These are phyloP conservation scores for Drosophila recens DNA, from an alignment of 2,888 invertebrate genomes.

Conservation along the genomic window DNA sequence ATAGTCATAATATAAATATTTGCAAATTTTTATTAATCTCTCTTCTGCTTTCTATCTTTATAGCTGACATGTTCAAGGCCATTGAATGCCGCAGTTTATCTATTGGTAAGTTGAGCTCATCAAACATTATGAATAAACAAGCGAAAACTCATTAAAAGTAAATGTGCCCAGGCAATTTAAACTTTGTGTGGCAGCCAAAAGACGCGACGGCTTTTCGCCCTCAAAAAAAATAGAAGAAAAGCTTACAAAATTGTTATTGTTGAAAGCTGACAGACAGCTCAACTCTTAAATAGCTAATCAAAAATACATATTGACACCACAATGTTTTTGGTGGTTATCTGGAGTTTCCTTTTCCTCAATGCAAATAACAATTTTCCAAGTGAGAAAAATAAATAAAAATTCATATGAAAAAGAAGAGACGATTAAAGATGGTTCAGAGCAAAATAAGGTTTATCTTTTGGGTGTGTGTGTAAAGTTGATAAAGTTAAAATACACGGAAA, in stretches of 20 bases:
- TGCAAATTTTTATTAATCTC: slow-evolving; percentile 10
- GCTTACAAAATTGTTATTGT: slow-evolving; percentile 6
- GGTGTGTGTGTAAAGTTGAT: slow-evolving; percentile 36
- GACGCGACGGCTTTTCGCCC: slow-evolving; percentile 21
- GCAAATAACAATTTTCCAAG: slow-evolving; percentile 37
- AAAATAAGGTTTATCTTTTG: slow-evolving; percentile 19
- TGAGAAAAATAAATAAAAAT: slow-evolving; percentile 28
- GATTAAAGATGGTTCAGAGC: neutral
- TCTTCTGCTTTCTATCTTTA: slow-evolving; percentile 36
- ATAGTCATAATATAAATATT: neutral
- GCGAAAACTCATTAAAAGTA: slow-evolving; percentile 70
- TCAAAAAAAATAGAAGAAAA: neutral
- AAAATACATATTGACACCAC: slow-evolving; percentile 71
- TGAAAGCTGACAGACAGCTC: slow-evolving; percentile 17
- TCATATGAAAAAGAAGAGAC: slow-evolving; percentile 32
- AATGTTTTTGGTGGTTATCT: neutral
- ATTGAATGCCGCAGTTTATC: slow-evolving; percentile 49
- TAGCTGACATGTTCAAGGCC: slow-evolving; percentile 70
- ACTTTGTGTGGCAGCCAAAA: slow-evolving; percentile 57
- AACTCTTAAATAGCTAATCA: slow-evolving; percentile 71
- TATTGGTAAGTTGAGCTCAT: slow-evolving; percentile 64
- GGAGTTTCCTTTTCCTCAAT: slow-evolving; percentile 1
- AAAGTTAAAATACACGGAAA: slow-evolving; percentile 56
- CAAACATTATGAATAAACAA: slow-evolving; percentile 36
- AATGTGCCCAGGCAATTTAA: slow-evolving; percentile 61